Evolutionary conservation across 1,140 invertebrate species (phyloP), one percentile per base, ranked within the genome.

Genomic region (Agrypnia vestita): DNA sequence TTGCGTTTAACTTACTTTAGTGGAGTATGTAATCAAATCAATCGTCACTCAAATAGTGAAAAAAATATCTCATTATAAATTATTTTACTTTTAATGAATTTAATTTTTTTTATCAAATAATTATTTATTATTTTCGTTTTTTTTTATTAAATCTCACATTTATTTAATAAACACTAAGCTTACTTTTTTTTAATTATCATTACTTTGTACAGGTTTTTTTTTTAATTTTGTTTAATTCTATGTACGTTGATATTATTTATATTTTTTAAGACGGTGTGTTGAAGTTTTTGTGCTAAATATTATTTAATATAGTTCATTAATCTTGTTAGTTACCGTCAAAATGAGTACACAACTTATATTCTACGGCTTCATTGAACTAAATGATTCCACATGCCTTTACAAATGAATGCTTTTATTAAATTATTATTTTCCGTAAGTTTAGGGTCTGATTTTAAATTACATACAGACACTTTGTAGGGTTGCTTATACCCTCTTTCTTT

Each of bases 61-160:
- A 59, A 19, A 59, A 21, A 4, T 59, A 59, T 59, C 0, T 59
- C 17, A 19, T 56, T 19, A 59, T 6, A 19, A 19, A 17, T 8
- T 56, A 59, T 59, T 59, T 15, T 59, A 59, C 21, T 56, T 1
- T 59, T 59, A 59, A 59, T 10, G 21, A 19, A 21, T 59, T 10
- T 59, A 59, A 59, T 59, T 59, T 15, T 59, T 59, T 59, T 59
- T 59, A 59, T 35, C 25, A 35, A 35, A 35, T 35, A 35, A 35
- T 35, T 35, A 59, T 59, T 59, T 59, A 59, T 59, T 59, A 19
- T 21, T 59, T 59, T 59, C 55, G 55, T 59, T 59, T 56, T 35
- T n/a, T 35, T 59, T 59, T 59, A 59, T 21, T 59, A 59, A 59
- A 9, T 21, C 55, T 59, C 55, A 59, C 55, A 59, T 19, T 17